These are phyloP conservation scores for Argynnis bischoffii DNA, from an alignment of 2,888 invertebrate genomes.

Conservation along the genomic window DNA sequence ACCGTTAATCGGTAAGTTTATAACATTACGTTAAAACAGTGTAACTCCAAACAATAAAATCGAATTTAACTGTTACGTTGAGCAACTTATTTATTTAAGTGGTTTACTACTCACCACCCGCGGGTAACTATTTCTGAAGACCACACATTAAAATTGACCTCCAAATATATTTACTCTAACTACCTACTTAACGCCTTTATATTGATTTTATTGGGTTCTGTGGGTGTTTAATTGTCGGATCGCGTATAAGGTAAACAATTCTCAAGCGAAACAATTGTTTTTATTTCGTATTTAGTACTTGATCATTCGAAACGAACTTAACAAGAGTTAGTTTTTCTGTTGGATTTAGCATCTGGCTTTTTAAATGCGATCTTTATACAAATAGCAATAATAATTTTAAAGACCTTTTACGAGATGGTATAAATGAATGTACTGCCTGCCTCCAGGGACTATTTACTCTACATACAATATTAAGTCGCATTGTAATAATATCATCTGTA, in stretches of 20 bases:
- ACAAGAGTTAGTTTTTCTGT: slow-evolving; percentile 13
- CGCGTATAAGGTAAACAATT: slow-evolving; percentile 33
- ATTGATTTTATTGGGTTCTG: slow-evolving; percentile 46
- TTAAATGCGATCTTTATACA: neutral
- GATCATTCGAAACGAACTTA: slow-evolving; percentile 25
- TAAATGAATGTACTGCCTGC: no score
- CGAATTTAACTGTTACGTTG: slow-evolving; percentile 57
- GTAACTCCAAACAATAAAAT: slow-evolving; percentile 68
- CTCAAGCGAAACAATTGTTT: slow-evolving; percentile 33
- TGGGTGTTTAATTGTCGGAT: slow-evolving; percentile 43
- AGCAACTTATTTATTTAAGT: slow-evolving; percentile 76
- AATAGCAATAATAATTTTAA: no score
- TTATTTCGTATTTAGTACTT: slow-evolving; percentile 33
- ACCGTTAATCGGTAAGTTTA: slow-evolving; percentile 59
- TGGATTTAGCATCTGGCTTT: slow-evolving; percentile 3
- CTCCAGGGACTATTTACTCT: no score
- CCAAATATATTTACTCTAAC: slow-evolving; percentile 43
- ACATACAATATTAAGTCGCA: no score
- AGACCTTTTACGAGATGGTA: no score
- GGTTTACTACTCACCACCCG: slow-evolving; percentile 61
- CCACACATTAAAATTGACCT: slow-evolving; percentile 67
- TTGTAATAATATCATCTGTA: no score
- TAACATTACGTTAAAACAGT: slow-evolving; percentile 66
- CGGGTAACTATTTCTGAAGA: slow-evolving; percentile 51
- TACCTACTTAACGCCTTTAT: slow-evolving; percentile 45